phyloP scores from a whole-genome alignment of 2,113 vertebrate genomes.

The Tor tambroides region DNA sequence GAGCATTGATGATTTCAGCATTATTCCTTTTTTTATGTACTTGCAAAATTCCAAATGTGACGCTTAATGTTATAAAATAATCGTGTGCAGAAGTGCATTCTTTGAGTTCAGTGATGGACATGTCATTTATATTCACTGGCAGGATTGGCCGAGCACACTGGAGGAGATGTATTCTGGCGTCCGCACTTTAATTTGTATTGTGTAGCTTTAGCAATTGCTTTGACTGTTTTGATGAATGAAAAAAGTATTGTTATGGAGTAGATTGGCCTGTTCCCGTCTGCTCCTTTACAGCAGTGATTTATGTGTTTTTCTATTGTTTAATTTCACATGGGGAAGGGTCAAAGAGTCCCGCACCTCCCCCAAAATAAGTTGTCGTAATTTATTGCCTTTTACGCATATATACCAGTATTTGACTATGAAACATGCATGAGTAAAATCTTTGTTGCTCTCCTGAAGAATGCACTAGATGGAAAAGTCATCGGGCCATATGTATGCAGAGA shows the following conservation, averaged over 20 bases:
- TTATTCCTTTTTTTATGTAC: not conserved
- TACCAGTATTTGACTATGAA: slow-evolving; percentile 64
- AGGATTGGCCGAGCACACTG: slow-evolving; percentile 59
- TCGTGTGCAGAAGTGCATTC: not conserved
- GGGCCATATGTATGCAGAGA: slow-evolving; percentile 7
- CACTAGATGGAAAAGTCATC: slow-evolving; percentile 18
- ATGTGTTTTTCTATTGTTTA: slow-evolving; percentile 83
- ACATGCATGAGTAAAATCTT: slow-evolving; percentile 21
- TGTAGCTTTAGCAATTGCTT: slow-evolving; percentile 64
- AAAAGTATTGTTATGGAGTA: slow-evolving; percentile 78
- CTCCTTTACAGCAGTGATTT: slow-evolving; percentile 78
- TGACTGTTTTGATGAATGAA: slow-evolving; percentile 84
- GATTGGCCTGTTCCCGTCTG: slow-evolving; percentile 76
- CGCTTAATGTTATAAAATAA: not conserved
- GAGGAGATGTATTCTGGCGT: slow-evolving; percentile 72
- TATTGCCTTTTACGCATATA: slow-evolving; percentile 66
- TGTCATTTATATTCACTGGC: slow-evolving; percentile 68
- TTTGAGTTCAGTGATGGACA: slow-evolving; percentile 7
- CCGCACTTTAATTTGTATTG: slow-evolving; percentile 76
- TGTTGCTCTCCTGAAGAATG: not conserved
- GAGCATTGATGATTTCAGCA: not conserved
- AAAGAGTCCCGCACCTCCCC: slow-evolving; percentile 67
- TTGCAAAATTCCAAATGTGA: not conserved
- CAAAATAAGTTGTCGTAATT: slow-evolving; percentile 74
- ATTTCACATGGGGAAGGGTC: slow-evolving; percentile 76